Conservation (phyloP, 2,888 invertebrate species). For the Tipula vernalis region DNA sequence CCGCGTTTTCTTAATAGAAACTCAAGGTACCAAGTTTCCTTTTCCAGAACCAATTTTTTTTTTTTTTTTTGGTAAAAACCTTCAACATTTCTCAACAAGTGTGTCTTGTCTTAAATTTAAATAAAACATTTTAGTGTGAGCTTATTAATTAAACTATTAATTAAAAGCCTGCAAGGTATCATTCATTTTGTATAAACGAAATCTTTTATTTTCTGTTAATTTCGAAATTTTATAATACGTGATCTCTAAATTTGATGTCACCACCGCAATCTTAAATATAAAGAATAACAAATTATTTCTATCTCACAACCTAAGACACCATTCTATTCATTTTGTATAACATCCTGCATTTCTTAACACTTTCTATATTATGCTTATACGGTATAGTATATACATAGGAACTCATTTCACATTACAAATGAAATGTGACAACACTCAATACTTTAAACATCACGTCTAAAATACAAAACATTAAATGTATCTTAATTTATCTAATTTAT, state of each 20-base stretch:
- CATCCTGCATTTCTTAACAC: background rate
- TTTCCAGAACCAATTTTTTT: too few relatives aligned
- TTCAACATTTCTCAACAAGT: background rate
- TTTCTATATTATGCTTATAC: background rate
- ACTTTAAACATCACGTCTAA: background rate
- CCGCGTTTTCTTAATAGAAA: too few relatives aligned
- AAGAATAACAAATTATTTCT: background rate
- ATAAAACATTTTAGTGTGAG: background rate
- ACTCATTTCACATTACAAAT: background rate
- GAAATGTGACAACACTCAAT: background rate
- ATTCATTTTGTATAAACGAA: background rate
- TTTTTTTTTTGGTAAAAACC: background rate
- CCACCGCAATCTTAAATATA: background rate
- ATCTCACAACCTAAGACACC: background rate
- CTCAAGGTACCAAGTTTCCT: too few relatives aligned
- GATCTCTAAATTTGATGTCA: background rate
- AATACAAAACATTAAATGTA: background rate
- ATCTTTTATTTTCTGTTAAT: background rate
- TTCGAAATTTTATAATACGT: background rate
- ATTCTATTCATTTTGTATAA: background rate
- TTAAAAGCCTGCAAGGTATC: too few relatives aligned
- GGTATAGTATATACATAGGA: too few relatives aligned
- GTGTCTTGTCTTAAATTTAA: background rate
- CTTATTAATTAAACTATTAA: background rate
- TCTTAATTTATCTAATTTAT: background rate